Percentiles rank a stretch among this genome's conserved stretches.
Evolutionary conservation across 1,140 invertebrate genomes (phyloP).

Genomic region (Coptotermes formosanus): DNA sequence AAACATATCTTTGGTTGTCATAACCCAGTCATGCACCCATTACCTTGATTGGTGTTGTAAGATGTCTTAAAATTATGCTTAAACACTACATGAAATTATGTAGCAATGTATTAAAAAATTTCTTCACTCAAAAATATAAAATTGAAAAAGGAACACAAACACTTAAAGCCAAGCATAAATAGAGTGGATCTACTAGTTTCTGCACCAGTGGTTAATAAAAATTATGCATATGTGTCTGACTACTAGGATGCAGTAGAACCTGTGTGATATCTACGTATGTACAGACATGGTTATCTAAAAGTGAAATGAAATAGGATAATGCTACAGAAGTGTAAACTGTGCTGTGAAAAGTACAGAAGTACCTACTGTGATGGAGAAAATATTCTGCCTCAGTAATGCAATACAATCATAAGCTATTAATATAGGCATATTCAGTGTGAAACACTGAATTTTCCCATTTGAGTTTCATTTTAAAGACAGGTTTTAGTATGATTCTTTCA

Average conservation of each 20-base stretch:
- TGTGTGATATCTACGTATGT: neutral
- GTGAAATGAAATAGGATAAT: neutral
- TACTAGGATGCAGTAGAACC: neutral
- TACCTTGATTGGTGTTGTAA: neutral
- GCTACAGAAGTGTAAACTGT: neutral
- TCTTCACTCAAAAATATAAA: neutral
- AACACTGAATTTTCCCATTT: slow-evolving; percentile 16
- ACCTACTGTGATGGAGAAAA: neutral
- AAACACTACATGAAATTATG: neutral
- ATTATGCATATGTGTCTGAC: neutral
- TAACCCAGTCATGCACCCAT: no score
- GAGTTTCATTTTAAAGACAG: neutral
- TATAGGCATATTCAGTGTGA: neutral
- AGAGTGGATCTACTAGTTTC: neutral
- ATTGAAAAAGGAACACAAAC: neutral
- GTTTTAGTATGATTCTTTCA: no score
- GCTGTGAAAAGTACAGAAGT: neutral
- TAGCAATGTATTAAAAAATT: neutral
- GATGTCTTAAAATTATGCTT: neutral
- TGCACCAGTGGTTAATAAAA: neutral
- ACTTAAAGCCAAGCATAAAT: neutral
- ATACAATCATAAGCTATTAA: neutral
- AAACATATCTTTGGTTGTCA: no score
- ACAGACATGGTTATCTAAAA: neutral
- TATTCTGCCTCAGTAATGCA: neutral